Base-by-base conservation (phyloP, 2,113 vertebrate species). In the Otus sunia region DNA sequence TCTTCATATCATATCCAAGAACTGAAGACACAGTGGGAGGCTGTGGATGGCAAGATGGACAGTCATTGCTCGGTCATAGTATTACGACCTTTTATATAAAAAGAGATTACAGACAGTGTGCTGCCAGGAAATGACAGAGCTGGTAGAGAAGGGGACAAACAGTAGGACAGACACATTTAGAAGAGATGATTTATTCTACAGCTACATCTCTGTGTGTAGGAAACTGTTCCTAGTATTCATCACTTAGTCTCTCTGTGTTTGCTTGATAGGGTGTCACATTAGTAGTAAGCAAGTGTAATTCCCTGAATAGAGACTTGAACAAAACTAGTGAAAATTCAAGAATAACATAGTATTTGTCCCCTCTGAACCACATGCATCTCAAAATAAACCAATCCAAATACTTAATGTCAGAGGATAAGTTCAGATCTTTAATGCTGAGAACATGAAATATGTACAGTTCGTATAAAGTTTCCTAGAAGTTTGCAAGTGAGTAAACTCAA, bases 31-130 rank as follows among this genome's bases (percentile, higher is more conserved):
- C 11, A 18, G 78, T 78, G 75, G 75, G 91, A 94, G 93, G 30
- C 89, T 73, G 93, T 45, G 76, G 19, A 39, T 73, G 92, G 92
- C 89, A 73, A 92, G 96, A 95, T 91, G 90, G 93, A 87, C 94
- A n/a, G 23, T 91, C 87, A 71, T 87, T 95, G 94, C 95, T 86
- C 11, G 8, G 34, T 15, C 79, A 39, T 73, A 39, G 47, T 5
- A n/a, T 84, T 83, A 84, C 4, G 6, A 1, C 45, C 87, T 80
- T 67, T 58, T 29, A 7, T 19, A 62, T 75, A 45, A 87, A 90
- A 94, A 66, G 86, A 89, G 76, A 95, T 96, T 94, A 77, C 50
- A 86, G 90, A 6, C n/a, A 75, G 88, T 52, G 43, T 81, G 68
- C 73, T 96, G 90, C 87, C 90, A 85, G 88, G 90, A 96, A 94